phyloP scores from a whole-genome alignment of 2,797 vertebrate species.

The Psittacula derbiana region DNA sequence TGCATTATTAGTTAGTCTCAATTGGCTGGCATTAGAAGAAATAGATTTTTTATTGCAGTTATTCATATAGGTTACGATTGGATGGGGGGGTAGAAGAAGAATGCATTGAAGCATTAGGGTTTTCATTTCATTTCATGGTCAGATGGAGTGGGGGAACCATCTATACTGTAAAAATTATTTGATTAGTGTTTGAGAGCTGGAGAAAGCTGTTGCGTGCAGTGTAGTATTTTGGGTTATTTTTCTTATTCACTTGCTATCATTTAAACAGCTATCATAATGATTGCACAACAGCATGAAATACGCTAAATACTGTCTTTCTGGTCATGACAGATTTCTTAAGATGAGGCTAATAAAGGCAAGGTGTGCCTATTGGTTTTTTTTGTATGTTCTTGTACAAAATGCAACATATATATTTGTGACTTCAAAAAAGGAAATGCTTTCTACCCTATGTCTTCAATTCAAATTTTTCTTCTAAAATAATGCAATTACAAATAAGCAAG shows the following conservation, averaged over 20 bases:
- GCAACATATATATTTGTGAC: neutral
- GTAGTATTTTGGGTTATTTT: neutral
- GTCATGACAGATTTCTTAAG: neutral
- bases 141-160: neutral
- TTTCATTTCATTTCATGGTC: neutral
- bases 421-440: neutral
- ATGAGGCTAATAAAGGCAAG: neutral
- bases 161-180: neutral
- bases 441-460: accelerated
- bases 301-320: neutral
- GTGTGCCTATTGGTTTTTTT: neutral
- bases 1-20: neutral
- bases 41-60: neutral
- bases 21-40: neutral
- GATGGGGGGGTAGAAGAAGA: neutral
- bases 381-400: accelerated
- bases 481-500: neutral
- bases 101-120: neutral
- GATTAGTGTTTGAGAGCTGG: neutral
- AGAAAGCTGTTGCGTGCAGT: neutral
- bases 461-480: neutral
- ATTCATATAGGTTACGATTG: neutral
- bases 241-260: neutral
- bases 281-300: neutral
- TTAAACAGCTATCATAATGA: neutral